phyloP scores from a whole-genome alignment of 2,113 vertebrate species.

The Thunnus thynnus region DNA sequence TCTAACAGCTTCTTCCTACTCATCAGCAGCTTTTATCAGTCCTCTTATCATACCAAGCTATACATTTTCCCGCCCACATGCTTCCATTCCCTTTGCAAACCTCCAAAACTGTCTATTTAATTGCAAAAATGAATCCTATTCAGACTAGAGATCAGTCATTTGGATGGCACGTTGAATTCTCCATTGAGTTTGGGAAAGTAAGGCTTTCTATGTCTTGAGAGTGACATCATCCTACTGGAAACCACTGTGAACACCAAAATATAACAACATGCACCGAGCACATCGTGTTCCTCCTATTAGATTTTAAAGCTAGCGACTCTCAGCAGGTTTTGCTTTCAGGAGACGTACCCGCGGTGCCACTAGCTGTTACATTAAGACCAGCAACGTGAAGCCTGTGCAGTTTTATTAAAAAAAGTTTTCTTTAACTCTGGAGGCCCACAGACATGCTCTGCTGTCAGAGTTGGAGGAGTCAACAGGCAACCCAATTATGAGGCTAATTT shows the following conservation, averaged over 20 bases:
- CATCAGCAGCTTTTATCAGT: slow-evolving; percentile 15
- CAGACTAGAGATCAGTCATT: not conserved
- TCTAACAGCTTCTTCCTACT: slow-evolving; percentile 40
- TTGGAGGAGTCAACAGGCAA: no score
- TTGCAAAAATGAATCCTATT: not conserved
- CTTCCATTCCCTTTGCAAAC: not conserved
- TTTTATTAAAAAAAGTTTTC: no score
- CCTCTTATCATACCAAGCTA: slow-evolving; percentile 21
- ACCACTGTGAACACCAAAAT: not conserved
- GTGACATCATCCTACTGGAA: not conserved
- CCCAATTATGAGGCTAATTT: no score
- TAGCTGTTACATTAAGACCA: not conserved
- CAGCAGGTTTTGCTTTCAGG: slow-evolving; percentile 22
- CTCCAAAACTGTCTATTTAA: not conserved
- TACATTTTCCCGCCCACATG: slow-evolving; percentile 39
- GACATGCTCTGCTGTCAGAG: not conserved
- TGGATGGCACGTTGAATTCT: no score
- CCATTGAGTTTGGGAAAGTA: not conserved
- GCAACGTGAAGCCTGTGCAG: not conserved
- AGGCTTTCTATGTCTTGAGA: not conserved
- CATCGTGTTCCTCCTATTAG: not conserved
- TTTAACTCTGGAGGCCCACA: not conserved
- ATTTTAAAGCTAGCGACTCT: slow-evolving; percentile 1
- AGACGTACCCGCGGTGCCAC: not conserved
- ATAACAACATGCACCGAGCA: not conserved